Base-by-base conservation (phyloP, 2,113 vertebrate species). In the Balaeniceps rex region DNA sequence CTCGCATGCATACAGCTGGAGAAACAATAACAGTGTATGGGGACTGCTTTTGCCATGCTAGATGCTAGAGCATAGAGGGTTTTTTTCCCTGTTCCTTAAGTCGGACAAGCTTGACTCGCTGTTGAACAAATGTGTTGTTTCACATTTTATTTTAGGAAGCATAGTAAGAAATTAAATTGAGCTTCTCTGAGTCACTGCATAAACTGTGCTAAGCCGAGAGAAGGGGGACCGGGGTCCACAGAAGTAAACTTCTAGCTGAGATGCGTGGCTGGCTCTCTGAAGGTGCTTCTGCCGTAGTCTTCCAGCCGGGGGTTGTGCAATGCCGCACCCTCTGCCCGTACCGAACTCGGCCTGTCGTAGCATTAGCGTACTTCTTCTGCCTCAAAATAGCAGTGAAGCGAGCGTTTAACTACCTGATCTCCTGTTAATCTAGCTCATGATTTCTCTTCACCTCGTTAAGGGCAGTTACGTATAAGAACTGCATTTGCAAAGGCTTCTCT, bases 361-460 rank as follows among this genome's bases (percentile, higher is more conserved):
- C 28, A 4, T 23, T 29, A 16, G 19, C 21, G 14, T 9, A 5
- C 23, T 36, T 10, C 23, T 36, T 10, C 47, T 42, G 4, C 3
- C 23, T 69, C 65, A 60, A 26, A 78, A 47, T 3, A 57, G 64
- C 1, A 34, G 10, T 21, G 68, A n/a, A 83, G 12, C 1, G 13
- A 77, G 12, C 2, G 2, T 26, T 75, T 6, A 40, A 33, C 34
- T 16, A 3, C 1, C 0, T 9, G 25, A 17, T 54, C 64, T 40
- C 46, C 55, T 90, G 46, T 3, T 23, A 15, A 17, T 29, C 18
- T 31, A n/a, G 19, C 60, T 60, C 6, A 1, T 36, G 40, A 6
- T 58, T 81, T 78, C 54, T 55, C 1, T 4, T 29, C 8, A 8
- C n/a, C 54, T n/a, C 22, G 8, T 10, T 16, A 5, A 26, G 51